Conservation (phyloP, 2,797 vertebrate species). For the Takifugu ocellatus region DNA sequence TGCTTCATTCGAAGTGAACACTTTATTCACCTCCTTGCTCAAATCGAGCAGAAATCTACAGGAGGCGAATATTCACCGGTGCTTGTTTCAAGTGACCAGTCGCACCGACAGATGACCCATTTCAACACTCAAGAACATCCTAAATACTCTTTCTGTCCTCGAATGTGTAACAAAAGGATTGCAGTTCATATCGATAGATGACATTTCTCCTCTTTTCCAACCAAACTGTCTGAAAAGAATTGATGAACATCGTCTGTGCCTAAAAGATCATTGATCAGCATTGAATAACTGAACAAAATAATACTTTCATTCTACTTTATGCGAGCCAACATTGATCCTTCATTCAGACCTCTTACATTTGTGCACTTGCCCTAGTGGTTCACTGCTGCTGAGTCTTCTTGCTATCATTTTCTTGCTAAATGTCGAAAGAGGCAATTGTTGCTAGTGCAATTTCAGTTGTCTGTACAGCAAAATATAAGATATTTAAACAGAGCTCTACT, state of each 20-base stretch:
- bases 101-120: constrained; percentile 6
- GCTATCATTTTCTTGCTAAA: constrained; percentile 8
- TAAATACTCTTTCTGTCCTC: constrained; percentile 36
- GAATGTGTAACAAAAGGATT: constrained; percentile 45
- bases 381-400: constrained; percentile 13
- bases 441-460: constrained; percentile 9
- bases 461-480: too few species aligned
- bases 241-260: constrained; percentile 61
- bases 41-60: not conserved
- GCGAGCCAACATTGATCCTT: constrained; percentile 47
- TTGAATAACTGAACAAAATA: constrained; percentile 9
- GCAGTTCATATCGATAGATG: constrained; percentile 35
- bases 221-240: constrained; percentile 27
- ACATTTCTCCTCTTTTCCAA: constrained; percentile 37
- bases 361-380: constrained; percentile 8
- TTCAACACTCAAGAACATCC: constrained; percentile 3
- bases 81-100: not conserved
- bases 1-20: not conserved
- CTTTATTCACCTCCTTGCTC: not conserved
- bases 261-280: constrained; percentile 20
- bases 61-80: not conserved
- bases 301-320: constrained; percentile 17
- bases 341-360: constrained; percentile 6
- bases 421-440: not conserved
- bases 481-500: not conserved